phyloP scores from a whole-genome alignment of 1,140 invertebrate genomes.

The Hyles euphorbiae region DNA sequence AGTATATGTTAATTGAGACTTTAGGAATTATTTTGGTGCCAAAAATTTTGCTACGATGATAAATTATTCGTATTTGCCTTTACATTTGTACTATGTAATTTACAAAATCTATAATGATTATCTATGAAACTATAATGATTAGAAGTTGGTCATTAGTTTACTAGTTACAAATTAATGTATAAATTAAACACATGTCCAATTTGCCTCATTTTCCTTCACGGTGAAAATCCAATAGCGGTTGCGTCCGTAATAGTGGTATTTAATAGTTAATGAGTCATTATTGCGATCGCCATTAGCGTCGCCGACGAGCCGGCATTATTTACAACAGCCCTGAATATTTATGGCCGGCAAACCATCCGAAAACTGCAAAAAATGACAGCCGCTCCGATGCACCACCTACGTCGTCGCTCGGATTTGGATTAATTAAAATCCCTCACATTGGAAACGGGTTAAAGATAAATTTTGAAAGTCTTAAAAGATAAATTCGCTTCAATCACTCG shows the following conservation, averaged over 20 bases:
- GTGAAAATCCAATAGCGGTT: background rate
- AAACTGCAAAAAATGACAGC: slow-evolving; percentile 57
- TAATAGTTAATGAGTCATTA: slow-evolving; percentile 63
- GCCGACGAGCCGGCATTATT: slow-evolving; percentile 35
- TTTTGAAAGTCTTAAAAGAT: slow-evolving; percentile 73
- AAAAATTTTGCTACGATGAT: too few relatives aligned
- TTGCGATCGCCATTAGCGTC: slow-evolving; percentile 50
- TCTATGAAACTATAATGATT: too few relatives aligned
- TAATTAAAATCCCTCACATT: slow-evolving; percentile 44
- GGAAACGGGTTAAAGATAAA: slow-evolving; percentile 58
- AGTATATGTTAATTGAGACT: too few relatives aligned
- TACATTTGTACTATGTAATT: too few relatives aligned
- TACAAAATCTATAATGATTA: too few relatives aligned
- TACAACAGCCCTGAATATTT: slow-evolving; percentile 46
- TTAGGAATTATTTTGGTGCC: too few relatives aligned
- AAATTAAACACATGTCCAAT: too few relatives aligned
- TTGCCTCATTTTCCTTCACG: background rate
- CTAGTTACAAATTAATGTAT: too few relatives aligned
- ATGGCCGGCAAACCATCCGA: slow-evolving; percentile 49
- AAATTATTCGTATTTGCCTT: too few relatives aligned
- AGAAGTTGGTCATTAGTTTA: too few relatives aligned
- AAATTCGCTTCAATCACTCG: slow-evolving; percentile 72
- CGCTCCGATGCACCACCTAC: too few relatives aligned
- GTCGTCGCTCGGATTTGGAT: slow-evolving; percentile 39
- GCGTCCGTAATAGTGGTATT: slow-evolving; percentile 38